Evolutionary conservation across 2,888 invertebrate species (phyloP).

Genomic region (Microdon myrmicae): DNA sequence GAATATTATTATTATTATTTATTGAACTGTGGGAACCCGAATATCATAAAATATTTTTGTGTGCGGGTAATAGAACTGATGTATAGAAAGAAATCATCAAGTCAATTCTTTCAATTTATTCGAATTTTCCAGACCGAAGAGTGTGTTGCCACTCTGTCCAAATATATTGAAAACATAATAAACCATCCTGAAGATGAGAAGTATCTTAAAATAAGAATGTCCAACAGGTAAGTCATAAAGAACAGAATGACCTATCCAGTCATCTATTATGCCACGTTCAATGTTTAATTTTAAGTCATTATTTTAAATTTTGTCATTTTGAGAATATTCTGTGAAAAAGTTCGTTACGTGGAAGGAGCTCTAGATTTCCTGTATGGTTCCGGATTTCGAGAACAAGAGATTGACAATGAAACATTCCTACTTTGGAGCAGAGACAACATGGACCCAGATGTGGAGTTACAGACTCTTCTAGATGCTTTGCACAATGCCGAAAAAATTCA

Average conservation of each 20-base stretch:
- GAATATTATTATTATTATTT: too few species aligned
- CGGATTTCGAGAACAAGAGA: constrained; percentile 77
- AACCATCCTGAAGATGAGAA: constrained; percentile 88
- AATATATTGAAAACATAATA: constrained; percentile 91
- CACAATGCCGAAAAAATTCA: constrained; percentile 82
- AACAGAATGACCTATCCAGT: constrained; percentile 5
- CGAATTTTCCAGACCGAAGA: constrained; percentile 72
- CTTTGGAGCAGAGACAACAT: constrained; percentile 73
- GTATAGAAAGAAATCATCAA: neutral
- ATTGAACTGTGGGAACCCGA: too few species aligned
- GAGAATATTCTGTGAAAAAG: constrained; percentile 80
- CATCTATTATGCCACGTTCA: constrained; percentile 57
- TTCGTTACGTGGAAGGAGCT: constrained; percentile 81
- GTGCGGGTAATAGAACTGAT: too few species aligned
- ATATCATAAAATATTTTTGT: too few species aligned
- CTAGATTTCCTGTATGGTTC: constrained; percentile 83
- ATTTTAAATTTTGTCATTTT: constrained; percentile 12
- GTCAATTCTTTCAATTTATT: constrained; percentile 63
- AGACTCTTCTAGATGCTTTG: constrained; percentile 80
- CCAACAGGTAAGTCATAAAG: constrained; percentile 71
- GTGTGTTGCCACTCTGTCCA: constrained; percentile 86
- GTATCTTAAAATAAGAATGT: constrained; percentile 87
- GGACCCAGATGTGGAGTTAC: constrained; percentile 66
- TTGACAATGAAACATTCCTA: constrained; percentile 75
- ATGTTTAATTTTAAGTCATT: neutral